A percentile compares a stretch with the other conserved stretches of the same genome.
phyloP scores from a whole-genome alignment of 2,797 vertebrate genomes.

The Argya squamiceps region DNA sequence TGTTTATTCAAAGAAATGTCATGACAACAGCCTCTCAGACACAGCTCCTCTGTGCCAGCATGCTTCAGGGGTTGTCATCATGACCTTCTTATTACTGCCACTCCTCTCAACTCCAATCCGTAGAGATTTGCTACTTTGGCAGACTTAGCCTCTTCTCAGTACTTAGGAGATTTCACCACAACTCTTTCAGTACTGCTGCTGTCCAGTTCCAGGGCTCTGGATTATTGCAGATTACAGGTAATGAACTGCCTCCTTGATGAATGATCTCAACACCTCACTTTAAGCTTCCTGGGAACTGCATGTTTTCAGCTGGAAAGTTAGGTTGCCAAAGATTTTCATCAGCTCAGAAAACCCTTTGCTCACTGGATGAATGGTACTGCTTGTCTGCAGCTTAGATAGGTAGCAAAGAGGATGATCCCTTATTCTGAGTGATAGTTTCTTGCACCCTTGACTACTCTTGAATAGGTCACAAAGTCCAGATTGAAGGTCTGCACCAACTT shows the following conservation, averaged over 20 bases:
- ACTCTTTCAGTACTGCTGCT: neutral
- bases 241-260: neutral
- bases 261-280: neutral
- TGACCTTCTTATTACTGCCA: neutral
- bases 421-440: neutral
- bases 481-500: neutral
- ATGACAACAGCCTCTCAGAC: constrained; percentile 12
- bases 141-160: neutral
- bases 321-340: neutral
- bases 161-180: neutral
- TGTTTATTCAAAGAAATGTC: constrained; percentile 23
- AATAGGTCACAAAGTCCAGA: neutral
- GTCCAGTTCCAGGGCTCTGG: neutral
- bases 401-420: neutral
- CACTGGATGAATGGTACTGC: neutral
- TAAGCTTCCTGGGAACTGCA: neutral
- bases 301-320: neutral
- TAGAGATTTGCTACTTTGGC: neutral
- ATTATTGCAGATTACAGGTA: neutral
- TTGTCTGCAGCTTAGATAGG: neutral
- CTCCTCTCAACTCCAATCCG: neutral
- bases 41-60: neutral
- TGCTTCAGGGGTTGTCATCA: neutral
- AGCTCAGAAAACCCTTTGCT: neutral
- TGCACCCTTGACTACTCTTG: neutral